phyloP scores from a whole-genome alignment of 2,888 invertebrate genomes.

The Sabatieria punctata region DNA sequence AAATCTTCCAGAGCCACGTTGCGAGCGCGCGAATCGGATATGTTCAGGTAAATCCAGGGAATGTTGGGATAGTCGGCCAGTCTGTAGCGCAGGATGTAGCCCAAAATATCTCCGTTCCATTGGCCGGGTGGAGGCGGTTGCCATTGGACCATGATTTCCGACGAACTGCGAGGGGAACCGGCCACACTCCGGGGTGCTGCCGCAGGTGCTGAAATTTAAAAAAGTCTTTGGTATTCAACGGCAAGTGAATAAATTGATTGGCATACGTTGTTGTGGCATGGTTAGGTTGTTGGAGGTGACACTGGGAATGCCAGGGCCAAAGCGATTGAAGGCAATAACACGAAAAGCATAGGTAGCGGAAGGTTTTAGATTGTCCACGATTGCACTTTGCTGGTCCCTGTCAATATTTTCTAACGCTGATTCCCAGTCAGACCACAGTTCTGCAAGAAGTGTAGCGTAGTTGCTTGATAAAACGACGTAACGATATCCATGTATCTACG shows the following conservation, averaged over 20 bases:
- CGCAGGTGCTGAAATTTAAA: conserved; percentile 57
- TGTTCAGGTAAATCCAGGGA: conserved; percentile 76
- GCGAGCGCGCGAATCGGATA: conserved; percentile 69
- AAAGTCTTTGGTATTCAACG: not conserved
- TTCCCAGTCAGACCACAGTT: conserved; percentile 26
- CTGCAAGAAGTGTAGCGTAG: too few relatives aligned
- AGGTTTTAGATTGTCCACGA: conserved; percentile 69
- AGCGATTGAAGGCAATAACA: conserved; percentile 85
- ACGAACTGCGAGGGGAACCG: conserved; percentile 77
- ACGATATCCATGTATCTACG: too few relatives aligned
- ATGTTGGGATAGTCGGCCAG: conserved; percentile 73
- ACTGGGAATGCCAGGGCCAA: conserved; percentile 81
- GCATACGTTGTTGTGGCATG: conserved; percentile 53
- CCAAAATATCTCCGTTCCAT: conserved; percentile 80
- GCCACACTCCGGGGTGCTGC: conserved; percentile 86
- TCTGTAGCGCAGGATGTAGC: conserved; percentile 77
- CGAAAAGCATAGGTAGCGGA: conserved; percentile 89
- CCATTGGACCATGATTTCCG: conserved; percentile 92
- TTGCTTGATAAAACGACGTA: too few relatives aligned
- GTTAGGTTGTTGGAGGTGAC: conserved; percentile 64
- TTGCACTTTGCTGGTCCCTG: conserved; percentile 52
- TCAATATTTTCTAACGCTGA: conserved; percentile 9
- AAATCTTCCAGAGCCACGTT: conserved; percentile 74
- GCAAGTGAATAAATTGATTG: not conserved
- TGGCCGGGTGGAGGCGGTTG: conserved; percentile 79